A percentile compares a stretch with the other conserved stretches of the same genome.
phyloP scores from a whole-genome alignment of 2,888 invertebrate species.

The Ophion slaviceki region DNA sequence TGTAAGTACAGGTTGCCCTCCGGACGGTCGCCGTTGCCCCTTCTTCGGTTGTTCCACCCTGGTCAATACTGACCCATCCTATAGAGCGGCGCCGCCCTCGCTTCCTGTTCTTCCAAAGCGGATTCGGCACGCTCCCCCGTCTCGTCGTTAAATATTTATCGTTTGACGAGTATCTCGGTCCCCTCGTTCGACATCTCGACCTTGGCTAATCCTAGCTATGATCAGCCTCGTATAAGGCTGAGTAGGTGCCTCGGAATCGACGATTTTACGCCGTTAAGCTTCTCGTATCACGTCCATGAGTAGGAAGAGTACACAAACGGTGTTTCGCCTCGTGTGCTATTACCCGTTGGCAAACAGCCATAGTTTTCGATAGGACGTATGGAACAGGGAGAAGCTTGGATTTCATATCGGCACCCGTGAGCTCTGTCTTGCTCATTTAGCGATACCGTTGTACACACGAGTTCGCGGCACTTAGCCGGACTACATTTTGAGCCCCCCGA shows the following conservation, averaged over 20 bases:
- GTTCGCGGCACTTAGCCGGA: slow-evolving; percentile 18
- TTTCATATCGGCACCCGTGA: slow-evolving; percentile 20
- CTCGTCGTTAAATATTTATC: slow-evolving; percentile 47
- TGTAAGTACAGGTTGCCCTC: neutral
- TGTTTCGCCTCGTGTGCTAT: slow-evolving; percentile 19
- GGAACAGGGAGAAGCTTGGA: slow-evolving; percentile 5
- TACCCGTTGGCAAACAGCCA: slow-evolving; percentile 53
- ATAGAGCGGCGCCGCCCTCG: slow-evolving; percentile 14
- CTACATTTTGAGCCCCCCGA: slow-evolving; percentile 11
- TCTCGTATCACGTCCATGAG: slow-evolving; percentile 1
- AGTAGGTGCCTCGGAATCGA: neutral
- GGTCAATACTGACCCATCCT: slow-evolving; percentile 59
- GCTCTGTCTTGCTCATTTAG: slow-evolving; percentile 1
- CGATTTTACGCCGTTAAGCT: slow-evolving; percentile 9
- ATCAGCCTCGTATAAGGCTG: slow-evolving; percentile 3
- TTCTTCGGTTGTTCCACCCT: slow-evolving; percentile 38
- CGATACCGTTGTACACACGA: slow-evolving; percentile 14
- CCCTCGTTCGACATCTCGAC: neutral
- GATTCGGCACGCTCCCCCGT: neutral
- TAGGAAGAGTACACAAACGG: neutral
- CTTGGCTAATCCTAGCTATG: slow-evolving; percentile 7
- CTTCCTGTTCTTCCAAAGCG: slow-evolving; percentile 12
- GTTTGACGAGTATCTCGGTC: neutral
- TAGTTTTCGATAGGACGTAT: slow-evolving; percentile 19
- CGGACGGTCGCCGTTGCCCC: slow-evolving; percentile 15